A percentile compares a stretch with the other conserved stretches of the same genome.
phyloP scores from a whole-genome alignment of 2,888 invertebrate species.

The Metallyticus violacea region DNA sequence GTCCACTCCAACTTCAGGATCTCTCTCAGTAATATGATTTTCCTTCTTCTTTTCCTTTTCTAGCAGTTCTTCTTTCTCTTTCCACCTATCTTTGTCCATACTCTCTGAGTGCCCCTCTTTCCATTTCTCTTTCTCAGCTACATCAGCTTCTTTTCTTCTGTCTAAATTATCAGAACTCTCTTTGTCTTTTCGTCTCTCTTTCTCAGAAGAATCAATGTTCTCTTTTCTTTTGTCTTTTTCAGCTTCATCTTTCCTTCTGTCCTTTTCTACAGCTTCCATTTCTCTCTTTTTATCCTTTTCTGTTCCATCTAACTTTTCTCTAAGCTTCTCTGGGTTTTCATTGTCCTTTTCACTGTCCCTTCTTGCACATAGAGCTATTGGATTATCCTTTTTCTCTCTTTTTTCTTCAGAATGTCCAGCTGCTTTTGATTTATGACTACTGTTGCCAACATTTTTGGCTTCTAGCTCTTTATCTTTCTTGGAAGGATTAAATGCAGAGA shows the following conservation, averaged over 20 bases:
- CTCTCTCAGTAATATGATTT: constrained; percentile 30
- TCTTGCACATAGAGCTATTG: constrained; percentile 32
- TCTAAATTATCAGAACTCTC: constrained; percentile 21
- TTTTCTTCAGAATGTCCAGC: constrained; percentile 12
- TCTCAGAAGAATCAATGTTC: constrained; percentile 39
- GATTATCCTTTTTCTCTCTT: constrained; percentile 23
- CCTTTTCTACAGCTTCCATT: constrained; percentile 38
- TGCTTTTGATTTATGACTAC: constrained; percentile 18
- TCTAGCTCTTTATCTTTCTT: constrained; percentile 29
- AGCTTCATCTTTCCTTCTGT: constrained; percentile 32
- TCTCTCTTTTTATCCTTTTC: constrained; percentile 37
- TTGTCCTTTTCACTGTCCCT: constrained; percentile 43
- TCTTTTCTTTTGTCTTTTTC: constrained; percentile 41
- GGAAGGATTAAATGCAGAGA: neutral
- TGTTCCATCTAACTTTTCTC: constrained; percentile 31
- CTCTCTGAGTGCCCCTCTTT: constrained; percentile 31
- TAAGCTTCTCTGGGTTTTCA: constrained; percentile 35
- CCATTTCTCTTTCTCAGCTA: constrained; percentile 23
- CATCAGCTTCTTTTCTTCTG: constrained; percentile 30
- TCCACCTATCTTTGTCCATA: constrained; percentile 25
- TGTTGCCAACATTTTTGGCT: constrained; percentile 1
- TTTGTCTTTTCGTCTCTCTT: constrained; percentile 36
- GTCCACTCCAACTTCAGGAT: constrained; percentile 41
- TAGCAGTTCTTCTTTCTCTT: constrained; percentile 25
- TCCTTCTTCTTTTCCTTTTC: constrained; percentile 28